Conservation (phyloP, 2,113 vertebrate genomes). For the Murina feae region DNA sequence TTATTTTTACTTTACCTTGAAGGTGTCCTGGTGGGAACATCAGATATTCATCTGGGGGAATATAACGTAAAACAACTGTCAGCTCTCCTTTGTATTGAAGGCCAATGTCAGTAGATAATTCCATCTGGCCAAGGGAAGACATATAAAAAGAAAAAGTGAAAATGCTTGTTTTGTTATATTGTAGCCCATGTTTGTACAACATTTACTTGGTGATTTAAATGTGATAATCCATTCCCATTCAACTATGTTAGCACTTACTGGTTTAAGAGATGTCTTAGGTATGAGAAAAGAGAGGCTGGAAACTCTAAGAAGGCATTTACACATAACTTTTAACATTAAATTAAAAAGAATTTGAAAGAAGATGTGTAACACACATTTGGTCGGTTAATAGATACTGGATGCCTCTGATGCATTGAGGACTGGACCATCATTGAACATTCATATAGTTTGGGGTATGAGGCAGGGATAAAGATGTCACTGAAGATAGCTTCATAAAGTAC, state of each 20-base stretch:
- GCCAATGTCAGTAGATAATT: slow-evolving; percentile 81
- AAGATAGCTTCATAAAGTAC: not conserved
- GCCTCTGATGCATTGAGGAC: not conserved
- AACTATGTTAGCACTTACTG: not conserved
- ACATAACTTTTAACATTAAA: not conserved
- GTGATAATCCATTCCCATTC: not conserved
- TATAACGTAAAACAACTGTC: slow-evolving; percentile 92
- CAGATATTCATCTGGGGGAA: slow-evolving; percentile 90
- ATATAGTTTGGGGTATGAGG: not conserved
- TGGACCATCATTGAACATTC: not conserved
- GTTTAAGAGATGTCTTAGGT: not conserved
- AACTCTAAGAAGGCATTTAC: not conserved
- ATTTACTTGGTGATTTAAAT: slow-evolving; percentile 12
- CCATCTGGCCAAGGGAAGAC: slow-evolving; percentile 79
- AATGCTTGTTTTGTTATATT: not conserved
- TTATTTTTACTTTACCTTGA: slow-evolving; percentile 85
- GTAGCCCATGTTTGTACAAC: not conserved
- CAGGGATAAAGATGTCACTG: not conserved
- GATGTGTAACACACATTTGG: not conserved
- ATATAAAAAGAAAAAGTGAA: slow-evolving; percentile 11
- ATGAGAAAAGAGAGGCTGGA: not conserved
- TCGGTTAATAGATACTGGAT: not conserved
- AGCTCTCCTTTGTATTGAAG: slow-evolving; percentile 97
- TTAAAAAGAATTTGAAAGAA: not conserved
- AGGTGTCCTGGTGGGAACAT: slow-evolving; percentile 86